Percentiles rank a stretch among this genome's conserved stretches.
Evolutionary conservation across 2,113 vertebrate genomes (phyloP).

Genomic region (Cyprinodon tularosa): DNA sequence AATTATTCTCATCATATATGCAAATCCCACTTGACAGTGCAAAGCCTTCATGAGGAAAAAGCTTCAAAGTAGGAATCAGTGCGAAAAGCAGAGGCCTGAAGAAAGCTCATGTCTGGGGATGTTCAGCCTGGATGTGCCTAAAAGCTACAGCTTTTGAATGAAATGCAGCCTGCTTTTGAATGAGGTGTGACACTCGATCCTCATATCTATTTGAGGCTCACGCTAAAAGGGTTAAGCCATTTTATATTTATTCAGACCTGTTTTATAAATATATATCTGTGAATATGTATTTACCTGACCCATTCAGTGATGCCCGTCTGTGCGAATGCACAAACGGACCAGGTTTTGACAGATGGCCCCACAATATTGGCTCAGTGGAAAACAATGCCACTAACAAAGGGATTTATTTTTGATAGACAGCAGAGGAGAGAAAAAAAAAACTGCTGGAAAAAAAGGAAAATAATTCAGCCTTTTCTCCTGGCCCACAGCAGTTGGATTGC

Average conservation of each 20-base stretch:
- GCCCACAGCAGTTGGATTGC: constrained; percentile 35
- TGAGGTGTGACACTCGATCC: constrained; percentile 44
- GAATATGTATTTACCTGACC: background rate
- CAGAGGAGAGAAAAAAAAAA: constrained; percentile 29
- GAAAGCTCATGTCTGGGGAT: constrained; percentile 49
- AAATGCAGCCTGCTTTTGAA: constrained; percentile 38
- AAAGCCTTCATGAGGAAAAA: constrained; percentile 69
- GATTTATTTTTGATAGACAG: constrained; percentile 50
- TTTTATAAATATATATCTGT: background rate
- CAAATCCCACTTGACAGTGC: constrained; percentile 79
- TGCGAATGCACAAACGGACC: constrained; percentile 6
- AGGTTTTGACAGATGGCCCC: constrained; percentile 17
- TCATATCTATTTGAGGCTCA: constrained; percentile 28
- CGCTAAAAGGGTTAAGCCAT: constrained; percentile 16
- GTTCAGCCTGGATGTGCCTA: constrained; percentile 28
- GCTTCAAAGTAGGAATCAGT: constrained; percentile 76
- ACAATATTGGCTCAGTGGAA: constrained; percentile 20
- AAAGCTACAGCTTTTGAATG: constrained; percentile 37
- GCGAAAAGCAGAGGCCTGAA: constrained; percentile 59
- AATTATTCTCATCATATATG: constrained; percentile 82
- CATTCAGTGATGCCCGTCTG: background rate
- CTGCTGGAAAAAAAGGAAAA: constrained; percentile 21
- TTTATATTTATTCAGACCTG: constrained; percentile 19
- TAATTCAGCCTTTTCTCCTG: constrained; percentile 26
- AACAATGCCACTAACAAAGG: constrained; percentile 23